These are phyloP conservation scores for Dryobotodes eremita DNA, from an alignment of 2,888 invertebrate species.

Conservation along the genomic window DNA sequence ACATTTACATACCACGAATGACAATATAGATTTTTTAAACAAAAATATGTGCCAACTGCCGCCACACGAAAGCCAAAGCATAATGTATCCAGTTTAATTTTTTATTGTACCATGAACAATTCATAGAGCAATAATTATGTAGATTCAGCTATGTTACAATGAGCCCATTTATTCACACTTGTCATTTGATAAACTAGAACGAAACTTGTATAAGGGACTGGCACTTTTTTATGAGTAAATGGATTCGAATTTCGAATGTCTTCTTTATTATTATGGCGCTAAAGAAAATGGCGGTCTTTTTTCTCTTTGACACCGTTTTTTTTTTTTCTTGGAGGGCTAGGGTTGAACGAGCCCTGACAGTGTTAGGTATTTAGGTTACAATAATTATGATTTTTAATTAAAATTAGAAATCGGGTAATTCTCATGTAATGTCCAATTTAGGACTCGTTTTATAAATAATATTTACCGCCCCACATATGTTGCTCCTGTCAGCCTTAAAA, in stretches of 20 bases:
- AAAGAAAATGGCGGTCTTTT: neutral
- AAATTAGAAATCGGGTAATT: neutral
- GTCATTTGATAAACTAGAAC: slow-evolving; percentile 52
- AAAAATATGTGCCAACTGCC: slow-evolving; percentile 62
- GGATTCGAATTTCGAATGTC: slow-evolving; percentile 12
- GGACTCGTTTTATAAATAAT: no score
- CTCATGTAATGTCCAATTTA: neutral
- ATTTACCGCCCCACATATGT: no score
- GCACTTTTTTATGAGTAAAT: slow-evolving; percentile 56
- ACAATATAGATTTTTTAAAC: slow-evolving; percentile 55
- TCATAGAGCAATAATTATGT: slow-evolving; percentile 65
- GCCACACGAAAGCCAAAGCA: slow-evolving; percentile 26
- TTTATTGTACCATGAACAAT: slow-evolving; percentile 60
- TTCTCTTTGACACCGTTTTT: neutral
- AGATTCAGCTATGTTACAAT: slow-evolving; percentile 63
- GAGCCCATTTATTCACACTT: slow-evolving; percentile 66
- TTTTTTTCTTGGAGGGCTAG: neutral
- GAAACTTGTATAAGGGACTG: slow-evolving; percentile 22
- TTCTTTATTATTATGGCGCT: slow-evolving; percentile 5
- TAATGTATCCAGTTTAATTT: slow-evolving; percentile 56
- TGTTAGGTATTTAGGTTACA: neutral
- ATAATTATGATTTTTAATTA: neutral
- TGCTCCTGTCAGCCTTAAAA: no score
- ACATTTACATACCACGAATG: slow-evolving; percentile 31
- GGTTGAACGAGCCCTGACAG: no score